phyloP scores from a whole-genome alignment of 2,113 vertebrate genomes.

The Pongo abelii region DNA sequence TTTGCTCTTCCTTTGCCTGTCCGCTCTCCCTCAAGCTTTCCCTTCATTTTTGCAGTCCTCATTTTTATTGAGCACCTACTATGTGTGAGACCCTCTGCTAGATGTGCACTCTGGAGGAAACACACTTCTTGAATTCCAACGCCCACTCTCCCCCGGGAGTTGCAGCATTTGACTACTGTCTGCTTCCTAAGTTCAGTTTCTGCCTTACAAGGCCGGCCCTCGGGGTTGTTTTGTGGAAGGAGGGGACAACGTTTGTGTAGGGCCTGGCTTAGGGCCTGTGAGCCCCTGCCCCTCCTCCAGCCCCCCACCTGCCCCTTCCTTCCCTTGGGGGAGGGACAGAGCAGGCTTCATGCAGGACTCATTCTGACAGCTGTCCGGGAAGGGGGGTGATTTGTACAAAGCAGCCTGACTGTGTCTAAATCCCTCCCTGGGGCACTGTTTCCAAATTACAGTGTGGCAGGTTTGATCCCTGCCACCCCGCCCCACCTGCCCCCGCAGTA shows the following conservation, averaged over 20 bases:
- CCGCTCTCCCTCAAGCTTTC: too few relatives aligned
- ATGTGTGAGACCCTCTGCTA: accelerated
- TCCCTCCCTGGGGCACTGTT: slow-evolving; percentile 59
- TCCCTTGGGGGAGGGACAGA: not conserved
- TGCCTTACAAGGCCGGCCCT: not conserved
- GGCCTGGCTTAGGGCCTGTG: not conserved
- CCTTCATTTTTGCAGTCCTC: accelerated
- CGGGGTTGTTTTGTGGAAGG: accelerated
- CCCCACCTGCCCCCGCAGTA: not conserved
- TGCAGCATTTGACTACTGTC: accelerated
- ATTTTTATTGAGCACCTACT: not conserved
- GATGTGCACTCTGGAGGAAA: accelerated
- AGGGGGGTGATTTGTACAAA: slow-evolving; percentile 57
- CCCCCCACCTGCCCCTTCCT: not conserved
- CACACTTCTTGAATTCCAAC: accelerated
- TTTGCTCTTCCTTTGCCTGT: accelerated
- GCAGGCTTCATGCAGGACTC: not conserved
- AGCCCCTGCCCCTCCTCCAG: not conserved
- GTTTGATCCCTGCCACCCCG: not conserved
- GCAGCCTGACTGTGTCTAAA: slow-evolving; percentile 38
- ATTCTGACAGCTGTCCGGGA: slow-evolving; percentile 49
- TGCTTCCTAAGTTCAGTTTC: not conserved
- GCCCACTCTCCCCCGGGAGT: accelerated
- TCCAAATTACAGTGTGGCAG: slow-evolving; percentile 61
- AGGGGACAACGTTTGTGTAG: not conserved